These are phyloP conservation scores for Zaprionus lineosus DNA, from an alignment of 2,888 invertebrate species.

Conservation along the genomic window DNA sequence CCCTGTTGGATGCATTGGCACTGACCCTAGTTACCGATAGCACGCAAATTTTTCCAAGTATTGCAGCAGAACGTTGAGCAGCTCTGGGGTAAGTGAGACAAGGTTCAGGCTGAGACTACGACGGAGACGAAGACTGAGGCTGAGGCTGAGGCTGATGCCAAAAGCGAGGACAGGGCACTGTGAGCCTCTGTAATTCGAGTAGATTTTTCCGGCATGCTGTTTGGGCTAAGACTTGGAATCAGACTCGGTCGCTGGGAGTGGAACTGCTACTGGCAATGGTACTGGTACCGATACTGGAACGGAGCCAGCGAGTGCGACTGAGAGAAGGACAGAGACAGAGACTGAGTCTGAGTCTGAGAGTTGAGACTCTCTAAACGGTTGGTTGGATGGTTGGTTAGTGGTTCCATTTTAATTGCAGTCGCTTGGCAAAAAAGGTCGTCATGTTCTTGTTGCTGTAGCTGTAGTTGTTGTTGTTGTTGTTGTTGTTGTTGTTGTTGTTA, in stretches of 20 bases:
- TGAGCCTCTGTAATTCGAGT: slow-evolving; percentile 65
- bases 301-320: slow-evolving; percentile 26
- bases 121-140: not conserved
- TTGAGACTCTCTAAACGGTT: slow-evolving; percentile 40
- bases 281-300: no score
- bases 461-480: slow-evolving; percentile 19
- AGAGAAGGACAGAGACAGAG: not conserved
- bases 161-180: not conserved
- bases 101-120: slow-evolving; percentile 7
- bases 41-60: slow-evolving; percentile 72
- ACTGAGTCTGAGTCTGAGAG: slow-evolving; percentile 31
- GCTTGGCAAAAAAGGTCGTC: slow-evolving; percentile 50
- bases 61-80: slow-evolving; percentile 31
- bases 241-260: no score
- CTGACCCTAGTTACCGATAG: not conserved
- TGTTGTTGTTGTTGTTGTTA: slow-evolving; percentile 18
- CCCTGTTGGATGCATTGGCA: no score
- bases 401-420: slow-evolving; percentile 75
- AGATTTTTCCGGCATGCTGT: slow-evolving; percentile 74
- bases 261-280: no score
- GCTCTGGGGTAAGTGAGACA: slow-evolving; percentile 21
- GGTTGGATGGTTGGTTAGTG: slow-evolving; percentile 50
- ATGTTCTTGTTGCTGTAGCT: slow-evolving; percentile 15
- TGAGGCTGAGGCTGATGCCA: slow-evolving; percentile 20
- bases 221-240: slow-evolving; percentile 51